These are phyloP conservation scores for Telenomus remus DNA, from an alignment of 1,140 invertebrate species.

Conservation along the genomic window DNA sequence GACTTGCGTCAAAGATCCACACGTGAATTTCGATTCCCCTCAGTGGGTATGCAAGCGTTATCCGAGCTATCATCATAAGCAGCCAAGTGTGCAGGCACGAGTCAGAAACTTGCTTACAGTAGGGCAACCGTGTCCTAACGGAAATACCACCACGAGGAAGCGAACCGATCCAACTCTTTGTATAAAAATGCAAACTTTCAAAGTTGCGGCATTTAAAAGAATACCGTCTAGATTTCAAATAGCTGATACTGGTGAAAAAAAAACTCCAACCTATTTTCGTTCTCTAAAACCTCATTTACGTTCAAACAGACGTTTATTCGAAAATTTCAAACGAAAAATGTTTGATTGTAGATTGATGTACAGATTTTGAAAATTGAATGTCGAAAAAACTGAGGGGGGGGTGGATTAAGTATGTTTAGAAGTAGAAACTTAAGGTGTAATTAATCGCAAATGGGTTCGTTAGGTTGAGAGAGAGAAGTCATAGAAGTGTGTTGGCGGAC, in stretches of 20 bases:
- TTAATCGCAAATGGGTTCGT: slow-evolving; percentile 55
- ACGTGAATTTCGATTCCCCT: slow-evolving; percentile 46
- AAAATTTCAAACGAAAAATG: too few species aligned
- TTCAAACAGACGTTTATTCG: too few species aligned
- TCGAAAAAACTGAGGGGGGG: too few species aligned
- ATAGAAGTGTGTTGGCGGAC: slow-evolving; percentile 18
- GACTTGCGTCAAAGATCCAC: slow-evolving; percentile 48
- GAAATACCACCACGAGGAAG: slow-evolving; percentile 56
- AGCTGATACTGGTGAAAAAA: too few species aligned
- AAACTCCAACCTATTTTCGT: too few species aligned
- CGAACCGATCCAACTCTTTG: slow-evolving; percentile 47
- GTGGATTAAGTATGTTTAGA: too few species aligned
- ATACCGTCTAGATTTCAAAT: too few species aligned
- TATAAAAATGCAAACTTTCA: slow-evolving; percentile 44
- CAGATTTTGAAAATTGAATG: too few species aligned
- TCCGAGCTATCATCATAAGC: slow-evolving; percentile 65
- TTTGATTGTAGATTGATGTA: too few species aligned
- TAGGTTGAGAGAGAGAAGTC: slow-evolving; percentile 42
- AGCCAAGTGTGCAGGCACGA: slow-evolving; percentile 67
- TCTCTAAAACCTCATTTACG: too few species aligned
- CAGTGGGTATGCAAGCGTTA: slow-evolving; percentile 58
- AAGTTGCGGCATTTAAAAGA: slow-evolving; percentile 10
- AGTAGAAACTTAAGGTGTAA: slow-evolving; percentile 10
- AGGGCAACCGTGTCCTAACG: slow-evolving; percentile 57
- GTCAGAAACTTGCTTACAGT: slow-evolving; percentile 59